Evolutionary conservation across 1,140 invertebrate genomes (phyloP).

Genomic region (Drosophila bipectinata): DNA sequence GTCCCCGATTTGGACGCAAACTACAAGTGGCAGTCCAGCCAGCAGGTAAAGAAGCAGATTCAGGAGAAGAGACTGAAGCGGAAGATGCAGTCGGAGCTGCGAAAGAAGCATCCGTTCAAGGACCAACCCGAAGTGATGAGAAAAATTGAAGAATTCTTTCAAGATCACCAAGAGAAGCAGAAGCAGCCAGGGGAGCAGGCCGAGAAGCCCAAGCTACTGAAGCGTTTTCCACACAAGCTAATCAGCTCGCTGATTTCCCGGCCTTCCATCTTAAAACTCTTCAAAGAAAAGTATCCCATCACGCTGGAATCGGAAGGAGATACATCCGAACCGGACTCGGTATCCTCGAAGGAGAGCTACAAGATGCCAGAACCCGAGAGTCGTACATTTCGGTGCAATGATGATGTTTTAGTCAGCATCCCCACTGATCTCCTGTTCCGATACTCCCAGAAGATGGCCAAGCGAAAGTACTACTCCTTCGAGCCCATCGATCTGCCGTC

Average conservation of each 20-base stretch:
- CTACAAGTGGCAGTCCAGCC: background rate
- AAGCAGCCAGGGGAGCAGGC: too few species aligned
- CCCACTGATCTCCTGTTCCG: slow-evolving; percentile 26
- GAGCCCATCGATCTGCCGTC: slow-evolving; percentile 22
- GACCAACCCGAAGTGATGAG: too few species aligned
- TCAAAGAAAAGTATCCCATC: too few species aligned
- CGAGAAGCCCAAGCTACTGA: too few species aligned
- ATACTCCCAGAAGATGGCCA: slow-evolving; percentile 18
- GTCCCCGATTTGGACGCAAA: background rate
- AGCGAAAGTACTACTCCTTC: slow-evolving; percentile 1
- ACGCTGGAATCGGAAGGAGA: too few species aligned
- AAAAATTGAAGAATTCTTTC: too few species aligned
- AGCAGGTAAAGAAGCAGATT: background rate
- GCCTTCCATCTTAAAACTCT: too few species aligned
- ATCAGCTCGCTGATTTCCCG: too few species aligned
- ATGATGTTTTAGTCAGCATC: slow-evolving; percentile 29
- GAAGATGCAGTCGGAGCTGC: background rate
- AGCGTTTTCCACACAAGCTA: too few species aligned
- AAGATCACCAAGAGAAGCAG: too few species aligned
- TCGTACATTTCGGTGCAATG: slow-evolving; percentile 39
- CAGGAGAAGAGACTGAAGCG: background rate
- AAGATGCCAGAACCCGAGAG: background rate
- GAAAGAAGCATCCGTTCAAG: background rate
- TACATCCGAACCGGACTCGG: background rate
- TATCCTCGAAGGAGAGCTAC: background rate